Percentiles rank a stretch among this genome's conserved stretches.
Conservation (phyloP, 2,113 vertebrate genomes). For the Scopus umbretta region DNA sequence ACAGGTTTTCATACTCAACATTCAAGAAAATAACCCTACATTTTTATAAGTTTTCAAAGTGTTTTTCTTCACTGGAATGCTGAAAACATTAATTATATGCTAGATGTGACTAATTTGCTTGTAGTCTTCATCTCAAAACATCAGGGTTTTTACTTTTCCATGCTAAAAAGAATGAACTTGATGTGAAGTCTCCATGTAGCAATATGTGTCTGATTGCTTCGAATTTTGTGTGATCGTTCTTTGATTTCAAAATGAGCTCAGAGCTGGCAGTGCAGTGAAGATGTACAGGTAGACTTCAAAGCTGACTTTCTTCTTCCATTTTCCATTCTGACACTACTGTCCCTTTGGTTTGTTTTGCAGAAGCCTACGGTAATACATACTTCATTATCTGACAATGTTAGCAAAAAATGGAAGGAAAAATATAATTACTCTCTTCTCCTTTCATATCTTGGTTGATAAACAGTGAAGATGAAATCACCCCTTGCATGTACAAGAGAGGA, state of each 20-base stretch:
- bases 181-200: conserved; percentile 61
- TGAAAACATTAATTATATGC: conserved; percentile 44
- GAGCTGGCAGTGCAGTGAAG: conserved; percentile 40
- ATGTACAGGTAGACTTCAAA: conserved; percentile 60
- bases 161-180: conserved; percentile 50
- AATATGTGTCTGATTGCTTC: conserved; percentile 55
- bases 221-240: conserved; percentile 54
- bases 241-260: conserved; percentile 67
- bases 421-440: conserved; percentile 14
- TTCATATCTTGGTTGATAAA: background rate
- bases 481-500: background rate
- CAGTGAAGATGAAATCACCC: background rate
- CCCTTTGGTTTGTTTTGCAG: conserved; percentile 44
- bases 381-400: conserved; percentile 26
- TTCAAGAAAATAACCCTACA: background rate
- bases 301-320: conserved; percentile 52
- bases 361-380: conserved; percentile 15
- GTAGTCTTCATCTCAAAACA: conserved; percentile 45
- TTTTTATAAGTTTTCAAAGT: conserved; percentile 41
- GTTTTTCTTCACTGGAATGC: background rate
- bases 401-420: conserved; percentile 1
- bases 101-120: conserved; percentile 62
- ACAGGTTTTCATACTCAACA: background rate
- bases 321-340: conserved; percentile 12
- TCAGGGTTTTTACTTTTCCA: conserved; percentile 49